phyloP scores from a whole-genome alignment of 2,113 vertebrate genomes.

The Tinamus guttatus region DNA sequence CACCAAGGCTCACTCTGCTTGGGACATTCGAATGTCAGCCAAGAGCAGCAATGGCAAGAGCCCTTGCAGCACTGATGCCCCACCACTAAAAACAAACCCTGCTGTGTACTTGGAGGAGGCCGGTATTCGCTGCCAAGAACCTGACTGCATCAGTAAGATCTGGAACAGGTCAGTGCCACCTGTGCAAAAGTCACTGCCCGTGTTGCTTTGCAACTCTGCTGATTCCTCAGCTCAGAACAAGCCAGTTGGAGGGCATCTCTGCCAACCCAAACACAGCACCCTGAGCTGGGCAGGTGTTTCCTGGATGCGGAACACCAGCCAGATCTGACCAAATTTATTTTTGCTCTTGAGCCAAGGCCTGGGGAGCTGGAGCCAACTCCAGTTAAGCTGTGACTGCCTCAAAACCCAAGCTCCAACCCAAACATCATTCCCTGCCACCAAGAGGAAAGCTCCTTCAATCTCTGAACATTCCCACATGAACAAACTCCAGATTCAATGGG shows the following conservation, averaged over 20 bases:
- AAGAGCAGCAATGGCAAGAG: background rate
- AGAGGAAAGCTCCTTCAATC: background rate
- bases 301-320: background rate
- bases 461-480: background rate
- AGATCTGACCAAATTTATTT: conserved; percentile 47
- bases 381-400: conserved; percentile 8
- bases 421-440: background rate
- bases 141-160: background rate
- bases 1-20: background rate
- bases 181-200: background rate
- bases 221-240: background rate
- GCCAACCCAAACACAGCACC: conserved; percentile 1
- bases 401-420: conserved; percentile 20
- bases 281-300: conserved; percentile 16
- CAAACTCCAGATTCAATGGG: background rate
- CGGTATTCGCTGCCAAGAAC: background rate
- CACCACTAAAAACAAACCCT: conserved; percentile 14
- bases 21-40: background rate
- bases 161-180: conserved; percentile 20
- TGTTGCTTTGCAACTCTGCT: background rate
- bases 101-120: background rate
- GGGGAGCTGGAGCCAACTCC: background rate
- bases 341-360: conserved; percentile 1
- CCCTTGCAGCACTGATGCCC: background rate
- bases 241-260: background rate